Percentiles rank a stretch among this genome's conserved stretches.
These are phyloP conservation scores for Triops cancriformis DNA, from an alignment of 1,140 invertebrate genomes.

Conservation along the genomic window DNA sequence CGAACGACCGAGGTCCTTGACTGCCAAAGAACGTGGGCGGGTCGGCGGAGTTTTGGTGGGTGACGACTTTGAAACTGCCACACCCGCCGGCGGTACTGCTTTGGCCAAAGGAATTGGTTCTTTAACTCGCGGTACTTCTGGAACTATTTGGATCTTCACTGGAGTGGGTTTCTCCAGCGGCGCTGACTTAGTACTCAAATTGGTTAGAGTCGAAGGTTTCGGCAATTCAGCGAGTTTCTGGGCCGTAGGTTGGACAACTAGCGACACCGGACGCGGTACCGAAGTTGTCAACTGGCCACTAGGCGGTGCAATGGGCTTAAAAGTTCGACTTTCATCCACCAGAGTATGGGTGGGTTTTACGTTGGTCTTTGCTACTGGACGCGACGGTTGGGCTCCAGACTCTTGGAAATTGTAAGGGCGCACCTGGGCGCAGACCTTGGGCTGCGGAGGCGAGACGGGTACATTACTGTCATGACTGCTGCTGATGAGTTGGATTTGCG, in stretches of 20 bases:
- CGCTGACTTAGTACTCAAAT: neutral
- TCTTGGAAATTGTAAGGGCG: neutral
- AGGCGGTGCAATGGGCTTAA: neutral
- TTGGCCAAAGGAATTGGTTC: neutral
- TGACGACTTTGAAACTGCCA: neutral
- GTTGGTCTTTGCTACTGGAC: neutral
- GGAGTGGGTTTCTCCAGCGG: neutral
- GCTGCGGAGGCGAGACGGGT: neutral
- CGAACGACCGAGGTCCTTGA: constrained; percentile 6
- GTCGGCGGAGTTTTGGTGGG: neutral
- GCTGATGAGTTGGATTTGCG: neutral
- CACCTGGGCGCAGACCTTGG: neutral
- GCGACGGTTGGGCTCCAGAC: neutral
- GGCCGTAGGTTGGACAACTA: neutral
- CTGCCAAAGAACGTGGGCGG: neutral
- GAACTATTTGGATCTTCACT: neutral
- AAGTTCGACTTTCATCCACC: neutral
- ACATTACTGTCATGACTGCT: neutral
- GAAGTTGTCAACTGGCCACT: neutral
- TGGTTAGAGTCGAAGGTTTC: neutral
- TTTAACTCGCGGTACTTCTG: neutral
- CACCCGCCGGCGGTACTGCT: neutral
- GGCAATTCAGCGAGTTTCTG: neutral
- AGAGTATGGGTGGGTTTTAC: neutral
- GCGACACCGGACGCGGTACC: neutral